A percentile compares a stretch with the other conserved stretches of the same genome.
Conservation (phyloP, 1,140 invertebrate genomes). For the Hycleus cichorii region DNA sequence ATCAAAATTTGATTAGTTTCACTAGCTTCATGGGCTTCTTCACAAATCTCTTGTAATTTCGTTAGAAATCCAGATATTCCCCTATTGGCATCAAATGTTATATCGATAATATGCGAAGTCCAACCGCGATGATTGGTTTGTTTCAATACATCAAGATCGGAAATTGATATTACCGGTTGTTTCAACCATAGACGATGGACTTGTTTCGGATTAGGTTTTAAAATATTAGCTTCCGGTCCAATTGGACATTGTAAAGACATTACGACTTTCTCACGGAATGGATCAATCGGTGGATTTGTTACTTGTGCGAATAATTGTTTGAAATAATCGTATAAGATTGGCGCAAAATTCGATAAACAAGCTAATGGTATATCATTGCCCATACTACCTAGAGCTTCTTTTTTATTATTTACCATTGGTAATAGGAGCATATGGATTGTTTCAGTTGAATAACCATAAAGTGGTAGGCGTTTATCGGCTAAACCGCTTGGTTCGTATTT, state of each 20-base stretch:
- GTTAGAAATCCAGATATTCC: conserved; percentile 67
- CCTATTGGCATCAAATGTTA: conserved; percentile 69
- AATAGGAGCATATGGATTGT: conserved; percentile 88
- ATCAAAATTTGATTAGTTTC: conserved; percentile 81
- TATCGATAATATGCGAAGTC: conserved; percentile 87
- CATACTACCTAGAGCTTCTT: conserved; percentile 98
- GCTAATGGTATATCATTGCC: conserved; percentile 97
- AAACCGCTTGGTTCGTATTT: conserved; percentile 48
- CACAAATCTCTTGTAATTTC: conserved; percentile 72
- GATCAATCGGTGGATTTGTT: conserved; percentile 99
- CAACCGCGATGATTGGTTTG: conserved; percentile 80
- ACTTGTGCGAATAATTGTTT: conserved; percentile 99
- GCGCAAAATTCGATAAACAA: conserved; percentile 91
- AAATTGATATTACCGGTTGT: conserved; percentile 89
- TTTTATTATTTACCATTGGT: conserved; percentile 95
- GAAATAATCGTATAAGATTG: conserved; percentile 94
- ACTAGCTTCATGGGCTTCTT: conserved; percentile 77
- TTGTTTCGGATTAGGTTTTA: conserved; percentile 82
- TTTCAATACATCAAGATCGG: conserved; percentile 84
- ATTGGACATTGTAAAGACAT: conserved; percentile 93
- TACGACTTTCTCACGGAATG: conserved; percentile 96
- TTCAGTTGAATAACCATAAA: conserved; percentile 94
- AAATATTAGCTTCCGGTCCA: conserved; percentile 89
- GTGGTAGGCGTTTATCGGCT: conserved; percentile 75
- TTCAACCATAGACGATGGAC: conserved; percentile 81